Evolutionary conservation across 2,797 vertebrate genomes (phyloP), one percentile per base, ranked within the genome.

Genomic region (Poliocrania exsul): DNA sequence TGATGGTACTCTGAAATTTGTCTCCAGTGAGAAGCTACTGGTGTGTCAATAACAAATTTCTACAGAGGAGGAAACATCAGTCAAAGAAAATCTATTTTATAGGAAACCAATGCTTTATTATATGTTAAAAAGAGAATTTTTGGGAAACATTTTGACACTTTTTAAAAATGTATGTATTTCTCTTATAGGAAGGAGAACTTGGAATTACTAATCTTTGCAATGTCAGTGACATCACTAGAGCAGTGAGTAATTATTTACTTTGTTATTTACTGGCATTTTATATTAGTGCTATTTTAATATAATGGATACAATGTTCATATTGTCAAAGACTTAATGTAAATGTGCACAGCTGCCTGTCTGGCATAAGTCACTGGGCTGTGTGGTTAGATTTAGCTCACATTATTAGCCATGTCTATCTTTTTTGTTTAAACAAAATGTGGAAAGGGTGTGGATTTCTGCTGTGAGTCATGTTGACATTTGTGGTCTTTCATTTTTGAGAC

Each of bases 161-260:
- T 51, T 3, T 33, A 82, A 85, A 84, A 80, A n/a, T 4, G 0
- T 31, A 14, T n/a, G 1, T 47, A 37, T 89, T 88, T 94, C 44
- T 56, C 81, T 95, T 79, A 20, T 23, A 98, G 97, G 96, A 93
- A 79, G 75, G 79, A 60, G 96, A 95, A 57, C 58, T 94, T 51
- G 95, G 93, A 44, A 84, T 71, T 33, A 78, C 77, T 61, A 81
- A 80, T 17, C 67, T 92, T 28, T 94, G 96, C 72, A 97, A 97
- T 73, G 72, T 93, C 77, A 97, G 93, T 79, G 97, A 97, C 80
- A 54, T 96, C 79, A 83, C 33, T 58, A 81, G 35, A 71, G 86
- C 72, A 0, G 97, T 97, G 91, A 98, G 97, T 97, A 96, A 96
- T 86, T 5, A 19, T 70, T 97, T 95, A 53, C 44, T 62, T 82